Conservation (phyloP, 2,113 vertebrate genomes). For the Carettochelys insculpta region DNA sequence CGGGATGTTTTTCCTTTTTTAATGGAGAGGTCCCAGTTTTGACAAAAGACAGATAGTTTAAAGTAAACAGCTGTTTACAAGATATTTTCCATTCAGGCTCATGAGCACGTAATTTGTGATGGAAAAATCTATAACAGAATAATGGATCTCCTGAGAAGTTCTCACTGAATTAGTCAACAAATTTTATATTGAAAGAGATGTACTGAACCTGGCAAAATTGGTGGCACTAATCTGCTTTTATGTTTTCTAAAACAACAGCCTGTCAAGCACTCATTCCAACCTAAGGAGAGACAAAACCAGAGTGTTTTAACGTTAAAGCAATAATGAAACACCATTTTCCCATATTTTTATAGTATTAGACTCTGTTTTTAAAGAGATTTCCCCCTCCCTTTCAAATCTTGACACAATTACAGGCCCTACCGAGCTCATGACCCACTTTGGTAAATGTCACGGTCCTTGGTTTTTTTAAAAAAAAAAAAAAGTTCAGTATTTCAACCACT, state of each 20-base stretch:
- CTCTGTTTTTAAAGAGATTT: not conserved
- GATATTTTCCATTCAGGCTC: not conserved
- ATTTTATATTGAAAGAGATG: not conserved
- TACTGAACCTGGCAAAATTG: not conserved
- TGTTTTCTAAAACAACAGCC: not conserved
- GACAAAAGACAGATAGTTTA: not conserved
- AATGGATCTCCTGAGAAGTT: not conserved
- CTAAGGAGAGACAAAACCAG: not conserved
- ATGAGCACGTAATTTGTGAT: not conserved
- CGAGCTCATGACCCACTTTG: too few species aligned
- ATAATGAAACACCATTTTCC: not conserved
- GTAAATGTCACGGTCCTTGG: too few species aligned
- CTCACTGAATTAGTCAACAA: not conserved
- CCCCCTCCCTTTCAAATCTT: not conserved
- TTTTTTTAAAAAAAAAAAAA: too few species aligned
- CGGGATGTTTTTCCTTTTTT: not conserved
- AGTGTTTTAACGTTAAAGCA: not conserved
- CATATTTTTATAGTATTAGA: not conserved
- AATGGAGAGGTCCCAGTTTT: not conserved
- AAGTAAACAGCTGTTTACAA: not conserved
- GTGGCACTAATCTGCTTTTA: not conserved
- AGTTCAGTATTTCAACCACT: too few species aligned
- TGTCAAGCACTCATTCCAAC: not conserved
- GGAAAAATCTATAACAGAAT: not conserved
- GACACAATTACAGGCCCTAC: not conserved